Conservation (phyloP, 1,140 invertebrate genomes). For the Tetramorium parvispinum region DNA sequence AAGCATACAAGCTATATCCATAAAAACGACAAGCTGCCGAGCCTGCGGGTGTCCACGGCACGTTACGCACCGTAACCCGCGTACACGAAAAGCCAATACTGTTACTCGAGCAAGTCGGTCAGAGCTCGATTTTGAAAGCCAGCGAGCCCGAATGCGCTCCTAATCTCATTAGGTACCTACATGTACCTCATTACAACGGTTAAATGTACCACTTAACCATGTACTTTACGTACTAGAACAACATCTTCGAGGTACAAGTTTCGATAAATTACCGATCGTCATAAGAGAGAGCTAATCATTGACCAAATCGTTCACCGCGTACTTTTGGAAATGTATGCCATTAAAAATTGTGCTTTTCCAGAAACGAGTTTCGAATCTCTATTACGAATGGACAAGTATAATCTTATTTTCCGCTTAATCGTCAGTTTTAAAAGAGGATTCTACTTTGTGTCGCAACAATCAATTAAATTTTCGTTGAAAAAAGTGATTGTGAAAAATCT, state of each 20-base stretch:
- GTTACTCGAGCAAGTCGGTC: background rate
- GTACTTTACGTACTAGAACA: background rate
- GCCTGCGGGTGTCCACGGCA: background rate
- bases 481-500: background rate
- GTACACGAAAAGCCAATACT: slow-evolving; percentile 61
- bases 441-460: background rate
- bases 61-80: background rate
- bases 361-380: background rate
- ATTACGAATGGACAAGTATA: background rate
- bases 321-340: background rate
- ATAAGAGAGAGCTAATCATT: background rate
- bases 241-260: background rate
- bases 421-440: background rate
- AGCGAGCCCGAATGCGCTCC: background rate
- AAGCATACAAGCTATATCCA: slow-evolving; percentile 60
- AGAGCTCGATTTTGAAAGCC: slow-evolving; percentile 21
- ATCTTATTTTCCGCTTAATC: background rate
- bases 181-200: background rate
- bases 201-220: background rate
- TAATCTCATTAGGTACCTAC: slow-evolving; percentile 40
- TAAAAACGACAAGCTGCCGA: slow-evolving; percentile 48
- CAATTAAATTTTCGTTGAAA: background rate
- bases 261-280: background rate
- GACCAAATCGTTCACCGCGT: background rate
- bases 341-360: background rate